Evolutionary conservation across 2,888 invertebrate species (phyloP).

Genomic region (Cephus pulcher): DNA sequence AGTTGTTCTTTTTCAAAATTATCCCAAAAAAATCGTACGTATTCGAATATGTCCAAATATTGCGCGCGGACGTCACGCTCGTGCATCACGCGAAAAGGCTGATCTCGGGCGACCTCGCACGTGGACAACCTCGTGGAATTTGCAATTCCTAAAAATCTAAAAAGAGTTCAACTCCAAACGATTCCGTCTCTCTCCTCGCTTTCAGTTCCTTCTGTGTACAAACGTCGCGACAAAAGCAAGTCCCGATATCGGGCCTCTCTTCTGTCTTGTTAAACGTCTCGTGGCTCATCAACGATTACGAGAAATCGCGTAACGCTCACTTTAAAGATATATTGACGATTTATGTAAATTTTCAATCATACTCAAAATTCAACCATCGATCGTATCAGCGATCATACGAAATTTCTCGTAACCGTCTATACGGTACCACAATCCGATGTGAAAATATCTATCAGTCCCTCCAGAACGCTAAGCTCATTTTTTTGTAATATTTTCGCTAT

Average conservation of each 20-base stretch:
- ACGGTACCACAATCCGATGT: background rate
- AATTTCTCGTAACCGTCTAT: background rate
- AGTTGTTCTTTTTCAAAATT: too few relatives aligned
- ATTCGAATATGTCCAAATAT: background rate
- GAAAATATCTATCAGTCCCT: constrained; percentile 34
- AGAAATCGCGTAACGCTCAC: background rate
- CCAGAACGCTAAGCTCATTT: constrained; percentile 36
- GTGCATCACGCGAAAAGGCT: background rate
- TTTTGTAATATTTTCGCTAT: constrained; percentile 24
- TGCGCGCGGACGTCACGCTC: background rate
- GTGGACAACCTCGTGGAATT: constrained; percentile 1
- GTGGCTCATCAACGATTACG: constrained; percentile 25
- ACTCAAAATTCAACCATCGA: background rate
- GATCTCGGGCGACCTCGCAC: constrained; percentile 8
- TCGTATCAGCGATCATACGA: background rate
- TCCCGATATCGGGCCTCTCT: constrained; percentile 10
- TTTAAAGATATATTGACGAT: background rate
- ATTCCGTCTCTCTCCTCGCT: background rate
- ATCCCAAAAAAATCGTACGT: background rate
- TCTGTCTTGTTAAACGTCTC: constrained; percentile 57
- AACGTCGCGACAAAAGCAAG: background rate
- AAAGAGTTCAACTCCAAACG: constrained; percentile 4
- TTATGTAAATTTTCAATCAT: background rate
- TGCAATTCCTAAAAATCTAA: constrained; percentile 6
- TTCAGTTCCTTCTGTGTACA: background rate